Evolutionary conservation across 2,797 vertebrate genomes (phyloP).

Genomic region (Synanceia verrucosa): DNA sequence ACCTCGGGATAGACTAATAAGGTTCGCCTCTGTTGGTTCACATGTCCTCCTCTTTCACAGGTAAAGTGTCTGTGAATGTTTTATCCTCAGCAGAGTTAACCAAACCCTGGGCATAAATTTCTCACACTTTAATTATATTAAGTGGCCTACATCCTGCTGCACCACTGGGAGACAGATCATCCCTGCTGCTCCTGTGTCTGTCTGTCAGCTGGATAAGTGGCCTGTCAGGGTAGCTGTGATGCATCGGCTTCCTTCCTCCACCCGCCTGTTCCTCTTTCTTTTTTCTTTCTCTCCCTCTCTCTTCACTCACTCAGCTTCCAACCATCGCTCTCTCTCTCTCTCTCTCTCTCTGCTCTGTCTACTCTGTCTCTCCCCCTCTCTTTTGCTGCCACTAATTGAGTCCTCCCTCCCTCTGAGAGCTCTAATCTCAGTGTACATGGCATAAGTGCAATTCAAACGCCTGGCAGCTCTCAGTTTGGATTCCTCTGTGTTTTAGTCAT

Average conservation of each 20-base stretch:
- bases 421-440: constrained; percentile 59
- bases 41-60: not conserved
- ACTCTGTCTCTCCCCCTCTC: constrained; percentile 16
- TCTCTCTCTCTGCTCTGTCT: constrained; percentile 3
- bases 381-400: constrained; percentile 61
- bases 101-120: constrained; percentile 46
- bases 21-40: not conserved
- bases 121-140: constrained; percentile 68
- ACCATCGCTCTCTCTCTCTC: constrained; percentile 12
- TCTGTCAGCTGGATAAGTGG: constrained; percentile 73
- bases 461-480: constrained; percentile 42
- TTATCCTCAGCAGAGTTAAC: constrained; percentile 33
- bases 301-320: constrained; percentile 26
- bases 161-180: constrained; percentile 60
- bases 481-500: constrained; percentile 35
- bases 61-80: constrained; percentile 25
- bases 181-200: constrained; percentile 62
- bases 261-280: constrained; percentile 5
- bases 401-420: constrained; percentile 47
- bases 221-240: constrained; percentile 69
- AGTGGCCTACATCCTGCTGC: constrained; percentile 56
- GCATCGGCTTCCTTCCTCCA: constrained; percentile 51
- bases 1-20: not conserved
- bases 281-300: constrained; percentile 1
- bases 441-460: constrained; percentile 53